phyloP scores from a whole-genome alignment of 92 coral and sea anemone genomes.

The Meandrina meandrites region DNA sequence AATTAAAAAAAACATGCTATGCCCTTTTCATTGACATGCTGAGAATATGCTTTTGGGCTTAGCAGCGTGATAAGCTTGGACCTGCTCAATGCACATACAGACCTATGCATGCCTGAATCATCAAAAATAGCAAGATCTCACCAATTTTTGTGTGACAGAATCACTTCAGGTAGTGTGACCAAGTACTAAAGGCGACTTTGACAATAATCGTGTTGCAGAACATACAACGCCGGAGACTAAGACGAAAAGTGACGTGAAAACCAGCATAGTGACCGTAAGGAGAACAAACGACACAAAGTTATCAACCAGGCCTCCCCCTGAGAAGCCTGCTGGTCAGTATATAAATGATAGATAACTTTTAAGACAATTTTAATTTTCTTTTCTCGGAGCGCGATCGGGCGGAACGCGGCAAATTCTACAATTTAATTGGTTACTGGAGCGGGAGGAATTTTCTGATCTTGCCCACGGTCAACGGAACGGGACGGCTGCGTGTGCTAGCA shows the following conservation, averaged over 20 bases:
- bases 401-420: neutral
- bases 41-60: neutral
- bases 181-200: too few relatives aligned
- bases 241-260: neutral
- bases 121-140: too few relatives aligned
- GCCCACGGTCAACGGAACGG: neutral
- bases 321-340: constrained; percentile 16
- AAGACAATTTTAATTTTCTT: too few relatives aligned
- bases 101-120: too few relatives aligned
- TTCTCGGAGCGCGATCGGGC: neutral
- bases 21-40: neutral
- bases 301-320: constrained; percentile 1
- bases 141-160: too few relatives aligned
- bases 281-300: neutral
- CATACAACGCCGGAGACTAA: neutral
- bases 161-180: too few relatives aligned
- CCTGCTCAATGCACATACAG: neutral
- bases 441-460: neutral
- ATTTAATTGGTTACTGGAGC: neutral
- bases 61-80: neutral
- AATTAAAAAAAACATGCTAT: neutral
- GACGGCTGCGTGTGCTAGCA: too few relatives aligned
- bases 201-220: neutral
- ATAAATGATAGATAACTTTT: neutral
- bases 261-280: neutral